A percentile compares a stretch with the other conserved stretches of the same genome.
These are phyloP conservation scores for Notothenia coriiceps DNA, from an alignment of 2,113 vertebrate genomes.

Conservation along the genomic window DNA sequence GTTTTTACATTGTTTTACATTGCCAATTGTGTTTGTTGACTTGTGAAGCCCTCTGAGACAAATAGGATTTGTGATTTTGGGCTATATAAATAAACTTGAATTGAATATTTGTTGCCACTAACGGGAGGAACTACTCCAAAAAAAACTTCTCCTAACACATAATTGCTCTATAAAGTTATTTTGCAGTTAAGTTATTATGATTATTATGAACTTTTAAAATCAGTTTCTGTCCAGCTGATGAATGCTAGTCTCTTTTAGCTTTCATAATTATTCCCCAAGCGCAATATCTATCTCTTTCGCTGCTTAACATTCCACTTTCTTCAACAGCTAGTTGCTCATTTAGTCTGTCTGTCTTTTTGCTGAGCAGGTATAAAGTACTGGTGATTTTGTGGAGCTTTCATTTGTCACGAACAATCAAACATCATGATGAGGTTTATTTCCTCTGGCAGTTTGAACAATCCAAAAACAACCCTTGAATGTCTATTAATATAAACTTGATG, in stretches of 20 bases:
- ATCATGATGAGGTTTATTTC: neutral
- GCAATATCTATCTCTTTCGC: neutral
- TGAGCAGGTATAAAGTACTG: no score
- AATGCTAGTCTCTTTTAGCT: neutral
- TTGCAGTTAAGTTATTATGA: no score
- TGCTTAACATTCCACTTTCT: neutral
- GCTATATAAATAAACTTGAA: no score
- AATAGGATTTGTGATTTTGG: no score
- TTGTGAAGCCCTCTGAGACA: no score
- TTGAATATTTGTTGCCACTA: no score
- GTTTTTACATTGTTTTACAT: no score
- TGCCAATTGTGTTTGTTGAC: no score
- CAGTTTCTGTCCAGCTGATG: neutral
- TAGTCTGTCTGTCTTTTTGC: neutral
- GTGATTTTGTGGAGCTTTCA: neutral
- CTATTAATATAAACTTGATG: slow-evolving; percentile 6
- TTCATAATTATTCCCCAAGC: neutral
- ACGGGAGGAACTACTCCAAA: no score
- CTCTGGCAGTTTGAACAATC: slow-evolving; percentile 13
- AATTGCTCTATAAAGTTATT: neutral
- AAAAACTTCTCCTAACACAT: neutral
- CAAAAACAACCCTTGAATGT: slow-evolving; percentile 27
- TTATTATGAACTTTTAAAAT: neutral
- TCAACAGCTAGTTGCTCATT: neutral
- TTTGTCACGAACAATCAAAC: slow-evolving; percentile 23